These are phyloP conservation scores for Pandion haliaetus DNA, from an alignment of 2,113 vertebrate species.

Conservation along the genomic window DNA sequence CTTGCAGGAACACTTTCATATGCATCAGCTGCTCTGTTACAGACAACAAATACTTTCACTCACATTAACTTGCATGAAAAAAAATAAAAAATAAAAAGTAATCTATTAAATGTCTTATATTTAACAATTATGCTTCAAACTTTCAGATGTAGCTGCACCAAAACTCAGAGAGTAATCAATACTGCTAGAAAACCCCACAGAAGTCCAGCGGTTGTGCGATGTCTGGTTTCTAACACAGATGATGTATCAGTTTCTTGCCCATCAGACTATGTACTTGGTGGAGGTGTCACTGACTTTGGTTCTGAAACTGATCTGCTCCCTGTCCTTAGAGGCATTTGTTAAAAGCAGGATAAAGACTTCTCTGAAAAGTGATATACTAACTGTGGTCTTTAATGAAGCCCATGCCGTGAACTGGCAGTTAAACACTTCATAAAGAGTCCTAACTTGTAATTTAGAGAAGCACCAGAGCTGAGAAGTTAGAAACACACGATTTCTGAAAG, in stretches of 20 bases:
- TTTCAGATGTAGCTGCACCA: background rate
- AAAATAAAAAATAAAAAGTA: background rate
- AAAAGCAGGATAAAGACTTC: background rate
- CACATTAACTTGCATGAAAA: background rate
- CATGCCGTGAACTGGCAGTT: fast-evolving
- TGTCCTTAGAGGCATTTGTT: fast-evolving
- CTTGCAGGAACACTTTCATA: background rate
- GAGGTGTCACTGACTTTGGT: fast-evolving
- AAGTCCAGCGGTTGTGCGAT: fast-evolving
- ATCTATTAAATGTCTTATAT: background rate
- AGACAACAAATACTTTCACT: background rate
- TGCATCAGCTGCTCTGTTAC: background rate
- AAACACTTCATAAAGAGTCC: background rate
- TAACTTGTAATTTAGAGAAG: background rate
- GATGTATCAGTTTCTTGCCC: fast-evolving
- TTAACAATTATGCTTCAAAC: fast-evolving
- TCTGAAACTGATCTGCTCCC: background rate
- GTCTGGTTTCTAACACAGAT: fast-evolving
- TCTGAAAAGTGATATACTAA: fast-evolving
- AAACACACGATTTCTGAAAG: background rate
- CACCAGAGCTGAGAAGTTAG: background rate
- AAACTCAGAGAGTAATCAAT: fast-evolving
- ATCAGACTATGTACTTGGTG: fast-evolving
- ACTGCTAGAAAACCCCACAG: background rate
- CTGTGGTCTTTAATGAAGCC: background rate